Conservation (phyloP, 2,888 invertebrate species). For the Monochamus alternatus region DNA sequence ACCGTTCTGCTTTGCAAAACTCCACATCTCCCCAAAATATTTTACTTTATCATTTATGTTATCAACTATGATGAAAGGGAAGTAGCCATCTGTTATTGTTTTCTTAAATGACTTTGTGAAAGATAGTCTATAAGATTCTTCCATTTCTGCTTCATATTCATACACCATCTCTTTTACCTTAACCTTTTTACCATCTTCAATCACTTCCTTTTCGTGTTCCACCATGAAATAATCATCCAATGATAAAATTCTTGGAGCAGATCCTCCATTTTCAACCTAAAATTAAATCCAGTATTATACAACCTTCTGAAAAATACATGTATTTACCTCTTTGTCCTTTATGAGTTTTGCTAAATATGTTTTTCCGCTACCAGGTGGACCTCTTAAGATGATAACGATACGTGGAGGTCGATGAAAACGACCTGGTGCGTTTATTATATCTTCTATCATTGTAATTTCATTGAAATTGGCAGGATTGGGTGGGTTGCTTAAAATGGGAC, state of each 20-base stretch:
- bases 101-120: constrained; percentile 93
- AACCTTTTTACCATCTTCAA: constrained; percentile 82
- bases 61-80: constrained; percentile 94
- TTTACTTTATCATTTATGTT: constrained; percentile 88
- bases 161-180: constrained; percentile 84
- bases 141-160: constrained; percentile 90
- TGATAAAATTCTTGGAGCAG: constrained; percentile 92
- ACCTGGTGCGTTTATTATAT: constrained; percentile 86
- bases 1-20: constrained; percentile 86
- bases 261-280: constrained; percentile 85
- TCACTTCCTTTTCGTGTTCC: constrained; percentile 84
- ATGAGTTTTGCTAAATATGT: constrained; percentile 91
- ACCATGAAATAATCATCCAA: constrained; percentile 97
- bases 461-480: constrained; percentile 45
- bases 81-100: constrained; percentile 91
- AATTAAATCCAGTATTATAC: constrained; percentile 26
- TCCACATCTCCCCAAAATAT: constrained; percentile 91
- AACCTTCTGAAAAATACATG: neutral
- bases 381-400: constrained; percentile 91
- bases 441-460: constrained; percentile 77
- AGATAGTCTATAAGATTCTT: constrained; percentile 86
- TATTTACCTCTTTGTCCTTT: constrained; percentile 81
- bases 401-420: constrained; percentile 84
- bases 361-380: constrained; percentile 96
- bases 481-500: constrained; percentile 50